These are phyloP conservation scores for Acropora tenuis DNA, from an alignment of 64 coral and sea anemone genomes.

Conservation along the genomic window DNA sequence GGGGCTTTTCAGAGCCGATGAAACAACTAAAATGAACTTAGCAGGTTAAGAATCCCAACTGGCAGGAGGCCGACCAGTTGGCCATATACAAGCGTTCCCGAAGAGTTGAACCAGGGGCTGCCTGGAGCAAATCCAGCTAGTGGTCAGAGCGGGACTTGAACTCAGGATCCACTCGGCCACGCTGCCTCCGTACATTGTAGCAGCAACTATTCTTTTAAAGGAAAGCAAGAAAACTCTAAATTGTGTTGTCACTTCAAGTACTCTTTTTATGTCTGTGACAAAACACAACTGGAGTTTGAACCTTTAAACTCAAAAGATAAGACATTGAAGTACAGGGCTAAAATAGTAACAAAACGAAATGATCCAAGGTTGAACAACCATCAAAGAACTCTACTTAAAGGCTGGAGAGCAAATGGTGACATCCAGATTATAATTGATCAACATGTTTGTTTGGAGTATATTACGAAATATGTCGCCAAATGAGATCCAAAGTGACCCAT, in stretches of 20 bases:
- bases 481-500: slow-evolving; percentile 42
- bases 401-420: slow-evolving; percentile 42
- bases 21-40: no score
- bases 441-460: neutral
- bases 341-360: slow-evolving; percentile 69
- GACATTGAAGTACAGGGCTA: slow-evolving; percentile 53
- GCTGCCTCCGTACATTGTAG: neutral
- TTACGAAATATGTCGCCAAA: slow-evolving; percentile 6
- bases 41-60: no score
- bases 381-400: neutral
- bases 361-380: slow-evolving; percentile 61
- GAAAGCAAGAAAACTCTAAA: slow-evolving; percentile 21
- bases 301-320: slow-evolving; percentile 56
- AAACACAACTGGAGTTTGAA: slow-evolving; percentile 58
- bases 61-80: no score
- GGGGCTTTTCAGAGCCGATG: no score
- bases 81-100: no score
- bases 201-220: slow-evolving; percentile 20
- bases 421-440: slow-evolving; percentile 57
- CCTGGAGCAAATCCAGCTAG: no score
- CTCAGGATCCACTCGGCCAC: no score
- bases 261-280: slow-evolving; percentile 42
- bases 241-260: slow-evolving; percentile 49
- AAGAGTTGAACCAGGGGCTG: no score
- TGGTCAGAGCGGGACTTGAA: no score